Evolutionary conservation across 2,888 invertebrate genomes (phyloP), one percentile per base, ranked within the genome.

Genomic region (Pollenia amentaria): DNA sequence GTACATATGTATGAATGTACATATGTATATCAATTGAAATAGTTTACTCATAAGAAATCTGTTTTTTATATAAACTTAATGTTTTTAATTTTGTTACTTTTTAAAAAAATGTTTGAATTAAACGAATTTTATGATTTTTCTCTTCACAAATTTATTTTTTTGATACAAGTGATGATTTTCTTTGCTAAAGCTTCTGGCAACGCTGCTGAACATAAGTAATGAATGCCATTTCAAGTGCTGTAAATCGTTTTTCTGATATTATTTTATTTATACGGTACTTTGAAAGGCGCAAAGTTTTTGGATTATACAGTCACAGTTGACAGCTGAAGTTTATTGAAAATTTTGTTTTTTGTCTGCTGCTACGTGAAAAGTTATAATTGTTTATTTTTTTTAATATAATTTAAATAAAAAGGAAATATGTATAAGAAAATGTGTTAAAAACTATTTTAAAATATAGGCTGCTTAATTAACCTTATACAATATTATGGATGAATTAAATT

Each of bases 401-500:
- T 53, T 2, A 21, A 10, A 53, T 16, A 18, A 46, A 16, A 57
- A 18, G 38, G 11, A 64, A 65, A 42, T 72, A 38, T 65, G 8
- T 4, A n/a, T n/a, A n/a, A n/a, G 38, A 12, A 64, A 65, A 42
- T 72, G 44, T 65, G 8, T 4, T 18, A 1, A 53, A 70, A 46
- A 16, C 6, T 29, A 42, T 29, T 1, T 4, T 10, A 2, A 62
- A 21, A 14, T 42, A 14, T 14, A 8, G 21, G 44, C 1, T 38
- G 3, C 42, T 65, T 0, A 48, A 48, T n/a, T 42, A 55, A 64
- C n/a, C 42, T 38, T 18, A 11, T n/a, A 12, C 18, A 60, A 12
- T 57, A 85, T 69, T 62, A 90, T 91, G 83, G 89, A 89, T 42
- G 89, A 90, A 53, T 87, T 92, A 29, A 88, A 91, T 88, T 90